These are phyloP conservation scores for Sylvia borin DNA, from an alignment of 2,797 vertebrate species.

Conservation along the genomic window DNA sequence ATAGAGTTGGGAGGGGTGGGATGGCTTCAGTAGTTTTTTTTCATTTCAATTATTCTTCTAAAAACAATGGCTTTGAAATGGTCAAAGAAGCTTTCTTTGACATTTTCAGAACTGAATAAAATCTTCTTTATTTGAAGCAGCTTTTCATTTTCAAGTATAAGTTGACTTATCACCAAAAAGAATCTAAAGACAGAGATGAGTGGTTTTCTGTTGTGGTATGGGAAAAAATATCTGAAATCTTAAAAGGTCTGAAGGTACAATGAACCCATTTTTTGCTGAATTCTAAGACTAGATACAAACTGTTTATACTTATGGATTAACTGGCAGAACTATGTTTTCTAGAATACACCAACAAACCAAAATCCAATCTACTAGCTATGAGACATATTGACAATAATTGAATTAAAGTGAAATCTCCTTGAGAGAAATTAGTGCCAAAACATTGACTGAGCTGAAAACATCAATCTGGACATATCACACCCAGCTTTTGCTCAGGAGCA, in stretches of 20 bases:
- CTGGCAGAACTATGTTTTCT: background rate
- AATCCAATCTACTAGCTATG: background rate
- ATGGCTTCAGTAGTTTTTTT: background rate
- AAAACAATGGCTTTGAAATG: conserved; percentile 57
- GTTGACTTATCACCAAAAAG: background rate
- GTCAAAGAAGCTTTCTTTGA: conserved; percentile 32
- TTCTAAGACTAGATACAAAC: background rate
- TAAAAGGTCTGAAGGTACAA: background rate
- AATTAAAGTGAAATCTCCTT: background rate
- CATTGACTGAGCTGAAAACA: background rate
- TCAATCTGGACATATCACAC: background rate
- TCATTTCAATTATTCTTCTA: conserved; percentile 40
- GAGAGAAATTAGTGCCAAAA: background rate
- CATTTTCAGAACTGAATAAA: conserved; percentile 22
- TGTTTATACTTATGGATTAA: background rate
- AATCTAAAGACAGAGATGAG: background rate
- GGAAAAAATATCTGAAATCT: background rate
- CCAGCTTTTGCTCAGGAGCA: background rate
- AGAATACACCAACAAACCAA: background rate
- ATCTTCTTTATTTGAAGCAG: background rate
- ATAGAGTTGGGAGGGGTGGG: background rate
- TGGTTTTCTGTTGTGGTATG: background rate
- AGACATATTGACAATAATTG: background rate
- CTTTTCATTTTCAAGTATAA: conserved; percentile 25
- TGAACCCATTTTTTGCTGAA: background rate